These are phyloP conservation scores for Stegana nigrithorax DNA, from an alignment of 2,888 invertebrate genomes.

Conservation along the genomic window DNA sequence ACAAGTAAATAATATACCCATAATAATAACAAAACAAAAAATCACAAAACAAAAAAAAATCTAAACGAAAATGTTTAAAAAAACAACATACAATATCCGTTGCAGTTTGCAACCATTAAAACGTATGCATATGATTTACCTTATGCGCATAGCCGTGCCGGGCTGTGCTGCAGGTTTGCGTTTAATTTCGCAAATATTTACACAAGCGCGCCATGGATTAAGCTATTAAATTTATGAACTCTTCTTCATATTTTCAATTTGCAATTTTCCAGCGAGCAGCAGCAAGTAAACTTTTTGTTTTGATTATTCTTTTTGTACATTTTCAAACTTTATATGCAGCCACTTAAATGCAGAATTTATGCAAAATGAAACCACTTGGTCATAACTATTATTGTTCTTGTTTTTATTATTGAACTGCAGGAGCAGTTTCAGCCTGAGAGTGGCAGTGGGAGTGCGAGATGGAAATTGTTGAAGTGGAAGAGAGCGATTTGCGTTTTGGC, in stretches of 20 bases:
- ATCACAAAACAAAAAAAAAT: too few relatives aligned
- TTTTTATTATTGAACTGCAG: conserved; percentile 54
- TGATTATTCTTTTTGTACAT: too few relatives aligned
- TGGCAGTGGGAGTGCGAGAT: too few relatives aligned
- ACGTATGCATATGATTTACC: conserved; percentile 2
- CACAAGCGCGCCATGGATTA: conserved; percentile 47
- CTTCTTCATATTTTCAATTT: conserved; percentile 60
- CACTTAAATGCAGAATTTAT: conserved; percentile 42
- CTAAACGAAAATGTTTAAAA: too few relatives aligned
- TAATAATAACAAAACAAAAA: too few relatives aligned
- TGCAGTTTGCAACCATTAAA: conserved; percentile 9
- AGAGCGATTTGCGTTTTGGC: conserved; percentile 5
- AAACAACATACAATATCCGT: conserved; percentile 7
- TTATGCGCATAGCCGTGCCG: too few relatives aligned
- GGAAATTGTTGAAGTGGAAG: too few relatives aligned
- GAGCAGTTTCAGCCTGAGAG: conserved; percentile 28
- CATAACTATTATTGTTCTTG: conserved; percentile 23
- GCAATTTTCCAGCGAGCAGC: conserved; percentile 33
- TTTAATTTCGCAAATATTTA: conserved; percentile 49
- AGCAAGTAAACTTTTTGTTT: background rate
- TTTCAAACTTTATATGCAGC: too few relatives aligned
- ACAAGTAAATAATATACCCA: too few relatives aligned
- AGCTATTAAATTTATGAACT: conserved; percentile 59
- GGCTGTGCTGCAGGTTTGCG: too few relatives aligned
- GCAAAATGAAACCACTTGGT: conserved; percentile 40